Evolutionary conservation across 2,888 invertebrate species (phyloP).

Genomic region (Dryomyza anilis): DNA sequence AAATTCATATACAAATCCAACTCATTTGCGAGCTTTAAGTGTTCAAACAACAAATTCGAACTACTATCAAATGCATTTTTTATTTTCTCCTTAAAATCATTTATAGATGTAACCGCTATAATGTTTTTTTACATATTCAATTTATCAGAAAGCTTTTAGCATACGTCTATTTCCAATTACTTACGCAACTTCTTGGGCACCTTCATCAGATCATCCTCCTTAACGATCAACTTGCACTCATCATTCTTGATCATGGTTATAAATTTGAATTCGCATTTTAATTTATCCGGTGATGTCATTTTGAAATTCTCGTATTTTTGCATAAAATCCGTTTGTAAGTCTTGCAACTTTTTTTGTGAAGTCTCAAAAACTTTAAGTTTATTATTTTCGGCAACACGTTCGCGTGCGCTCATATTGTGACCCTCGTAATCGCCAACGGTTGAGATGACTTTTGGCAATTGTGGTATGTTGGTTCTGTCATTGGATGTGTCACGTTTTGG

Average conservation of each 20-base stretch:
- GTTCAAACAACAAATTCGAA: constrained; percentile 27
- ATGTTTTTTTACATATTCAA: not conserved
- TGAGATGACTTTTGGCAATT: constrained; percentile 31
- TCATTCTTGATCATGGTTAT: constrained; percentile 38
- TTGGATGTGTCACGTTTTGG: not conserved
- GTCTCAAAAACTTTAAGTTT: constrained; percentile 29
- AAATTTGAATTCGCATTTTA: constrained; percentile 37
- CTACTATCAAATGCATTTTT: constrained; percentile 29
- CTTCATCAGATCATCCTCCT: constrained; percentile 34
- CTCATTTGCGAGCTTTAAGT: constrained; percentile 26
- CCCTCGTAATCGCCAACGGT: constrained; percentile 35
- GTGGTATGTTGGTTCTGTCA: not conserved
- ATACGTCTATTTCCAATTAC: constrained; percentile 15
- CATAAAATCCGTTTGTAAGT: constrained; percentile 40
- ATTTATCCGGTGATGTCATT: constrained; percentile 4
- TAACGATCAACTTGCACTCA: constrained; percentile 36
- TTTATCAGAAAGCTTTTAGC: not conserved
- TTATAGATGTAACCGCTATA: constrained; percentile 35
- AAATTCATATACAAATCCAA: not conserved
- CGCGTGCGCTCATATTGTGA: constrained; percentile 25
- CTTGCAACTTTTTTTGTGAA: constrained; percentile 31
- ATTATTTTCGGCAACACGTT: constrained; percentile 31
- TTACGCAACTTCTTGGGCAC: constrained; percentile 42
- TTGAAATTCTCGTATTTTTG: constrained; percentile 30
- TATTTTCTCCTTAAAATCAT: constrained; percentile 38